Base-by-base conservation (phyloP, 1,140 invertebrate species). In the Drosophila sulfurigaster region DNA sequence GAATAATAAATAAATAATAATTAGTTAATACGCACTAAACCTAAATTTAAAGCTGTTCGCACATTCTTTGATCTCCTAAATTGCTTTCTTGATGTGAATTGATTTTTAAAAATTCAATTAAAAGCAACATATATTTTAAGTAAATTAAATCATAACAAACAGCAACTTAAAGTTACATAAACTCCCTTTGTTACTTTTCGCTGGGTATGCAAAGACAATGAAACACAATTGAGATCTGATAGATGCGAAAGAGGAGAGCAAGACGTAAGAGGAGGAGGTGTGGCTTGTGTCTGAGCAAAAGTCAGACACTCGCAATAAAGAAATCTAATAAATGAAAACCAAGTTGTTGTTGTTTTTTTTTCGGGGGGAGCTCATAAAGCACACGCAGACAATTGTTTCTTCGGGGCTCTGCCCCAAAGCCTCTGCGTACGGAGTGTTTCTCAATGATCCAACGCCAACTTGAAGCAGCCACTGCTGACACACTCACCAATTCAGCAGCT, bases 261-360 rank as follows among this genome's bases (percentile, higher is more conserved):
- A 41, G n/a, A 16, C 52, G 54, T 6, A 43, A 13, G 32, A 41
- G 59, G 13, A 30, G 66, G 35, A 63, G 51, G 43, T 71, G 58
- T 57, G 59, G 58, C 43, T 28, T 41, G 46, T 6, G 13, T 11
- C 35, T 54, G 67, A 63, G 62, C 69, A 58, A 72, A 73, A 73
- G 70, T 67, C 70, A 72, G 69, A 65, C 60, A 64, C 66, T 16
- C 28, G 68, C 62, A 71, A 75, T 75, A 75, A 75, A 75, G 73
- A 75, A 75, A 71, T 75, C 73, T 75, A 71, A 75, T 75, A 75
- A 75, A 75, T 75, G 68, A 71, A 75, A 70, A 65, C 43, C 48
- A 32, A 57, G 43, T 74, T 46, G 20, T 25, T 25, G 20, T 4
- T 32, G 11, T 38, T 38, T 35, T 35, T 35, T 38, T 62, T 57